Conservation (phyloP, 2,888 invertebrate species). For the Nemapogon koenigi region DNA sequence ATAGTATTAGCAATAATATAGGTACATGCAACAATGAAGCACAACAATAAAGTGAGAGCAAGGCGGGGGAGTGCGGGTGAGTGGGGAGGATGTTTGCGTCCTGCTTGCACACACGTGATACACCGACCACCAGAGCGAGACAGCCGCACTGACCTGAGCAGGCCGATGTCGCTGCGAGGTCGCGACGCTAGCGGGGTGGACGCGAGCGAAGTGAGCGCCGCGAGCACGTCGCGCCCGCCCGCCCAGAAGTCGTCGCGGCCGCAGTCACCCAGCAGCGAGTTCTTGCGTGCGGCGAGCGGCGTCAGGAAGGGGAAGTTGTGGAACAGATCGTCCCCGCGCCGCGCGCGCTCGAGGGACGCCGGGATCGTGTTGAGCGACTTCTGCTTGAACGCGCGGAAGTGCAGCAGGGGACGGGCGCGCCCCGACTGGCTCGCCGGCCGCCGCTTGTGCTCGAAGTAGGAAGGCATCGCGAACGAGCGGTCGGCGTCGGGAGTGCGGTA, state of each 20-base stretch:
- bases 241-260: slow-evolving; percentile 31
- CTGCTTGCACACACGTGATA: too few species aligned
- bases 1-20: too few species aligned
- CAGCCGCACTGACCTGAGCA: too few species aligned
- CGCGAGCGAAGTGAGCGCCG: slow-evolving; percentile 13
- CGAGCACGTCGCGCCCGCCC: slow-evolving; percentile 28
- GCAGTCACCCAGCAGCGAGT: slow-evolving; percentile 33
- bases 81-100: too few species aligned
- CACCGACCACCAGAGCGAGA: too few species aligned
- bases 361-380: slow-evolving; percentile 56
- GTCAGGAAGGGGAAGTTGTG: slow-evolving; percentile 65
- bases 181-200: slow-evolving; percentile 24
- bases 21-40: too few species aligned
- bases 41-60: background rate
- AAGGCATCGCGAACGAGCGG: slow-evolving; percentile 16
- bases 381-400: slow-evolving; percentile 56
- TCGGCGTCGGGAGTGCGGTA: slow-evolving; percentile 14
- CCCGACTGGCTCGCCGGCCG: background rate
- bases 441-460: slow-evolving; percentile 27
- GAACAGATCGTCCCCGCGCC: slow-evolving; percentile 51
- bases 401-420: slow-evolving; percentile 40
- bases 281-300: slow-evolving; percentile 61
- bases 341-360: slow-evolving; percentile 36
- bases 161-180: slow-evolving; percentile 40
- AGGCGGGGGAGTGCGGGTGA: slow-evolving; percentile 8